A percentile compares a stretch with the other conserved stretches of the same genome.
phyloP scores from a whole-genome alignment of 2,888 invertebrate genomes.

The Ichneumon xanthorius region DNA sequence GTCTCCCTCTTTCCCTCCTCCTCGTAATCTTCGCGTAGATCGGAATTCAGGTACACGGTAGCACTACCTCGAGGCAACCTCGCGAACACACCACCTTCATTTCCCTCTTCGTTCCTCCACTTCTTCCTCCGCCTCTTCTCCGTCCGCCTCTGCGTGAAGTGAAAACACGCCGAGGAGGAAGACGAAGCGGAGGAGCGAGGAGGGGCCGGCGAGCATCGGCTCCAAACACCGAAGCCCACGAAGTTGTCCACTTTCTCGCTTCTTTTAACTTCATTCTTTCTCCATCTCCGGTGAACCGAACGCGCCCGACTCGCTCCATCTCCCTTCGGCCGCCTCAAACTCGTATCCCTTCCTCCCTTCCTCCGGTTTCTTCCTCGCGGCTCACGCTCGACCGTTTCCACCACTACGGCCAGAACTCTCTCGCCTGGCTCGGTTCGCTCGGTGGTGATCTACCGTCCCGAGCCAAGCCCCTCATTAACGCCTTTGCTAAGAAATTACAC shows the following conservation, averaged over 20 bases:
- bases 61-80: constrained; percentile 81
- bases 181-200: constrained; percentile 47
- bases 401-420: constrained; percentile 9
- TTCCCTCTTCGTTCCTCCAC: constrained; percentile 40
- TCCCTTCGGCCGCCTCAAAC: background rate
- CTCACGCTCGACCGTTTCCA: constrained; percentile 33
- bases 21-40: constrained; percentile 82
- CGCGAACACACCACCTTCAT: constrained; percentile 79
- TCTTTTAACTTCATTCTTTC: constrained; percentile 7
- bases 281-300: constrained; percentile 25
- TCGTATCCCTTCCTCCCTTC: background rate
- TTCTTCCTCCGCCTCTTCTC: constrained; percentile 5
- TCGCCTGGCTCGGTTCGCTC: background rate
- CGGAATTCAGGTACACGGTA: constrained; percentile 84
- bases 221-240: constrained; percentile 28
- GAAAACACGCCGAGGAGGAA: constrained; percentile 33
- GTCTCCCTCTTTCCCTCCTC: constrained; percentile 33
- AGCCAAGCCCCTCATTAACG: constrained; percentile 84
- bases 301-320: constrained; percentile 1
- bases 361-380: background rate
- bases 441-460: constrained; percentile 83
- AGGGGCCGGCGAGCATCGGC: constrained; percentile 25
- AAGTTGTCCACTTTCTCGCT: constrained; percentile 31
- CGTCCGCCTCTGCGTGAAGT: constrained; percentile 15
- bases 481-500: constrained; percentile 84